These are phyloP conservation scores for Lepas anatifera DNA, from an alignment of 2,888 invertebrate genomes.

Conservation along the genomic window DNA sequence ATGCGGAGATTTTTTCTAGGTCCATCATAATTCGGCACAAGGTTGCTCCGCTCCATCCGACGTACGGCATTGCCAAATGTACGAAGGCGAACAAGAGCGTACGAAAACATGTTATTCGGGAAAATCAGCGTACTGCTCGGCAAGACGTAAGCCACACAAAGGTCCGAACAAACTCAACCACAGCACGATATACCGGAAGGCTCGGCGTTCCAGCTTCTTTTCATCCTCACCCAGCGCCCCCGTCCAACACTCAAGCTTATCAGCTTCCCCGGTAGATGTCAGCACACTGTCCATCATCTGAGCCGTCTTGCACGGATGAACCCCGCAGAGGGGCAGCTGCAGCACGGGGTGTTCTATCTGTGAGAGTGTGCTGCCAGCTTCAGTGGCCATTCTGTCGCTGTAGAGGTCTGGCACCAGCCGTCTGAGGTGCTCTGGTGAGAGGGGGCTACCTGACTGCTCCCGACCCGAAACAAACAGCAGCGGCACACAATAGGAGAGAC, in stretches of 20 bases:
- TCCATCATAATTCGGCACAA: too few species aligned
- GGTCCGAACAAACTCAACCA: constrained; percentile 23
- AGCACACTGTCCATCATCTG: constrained; percentile 16
- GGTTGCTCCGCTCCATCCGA: too few species aligned
- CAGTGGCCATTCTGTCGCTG: constrained; percentile 13
- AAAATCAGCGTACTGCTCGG: constrained; percentile 14
- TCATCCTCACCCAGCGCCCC: background rate
- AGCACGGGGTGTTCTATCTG: constrained; percentile 22
- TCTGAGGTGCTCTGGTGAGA: background rate
- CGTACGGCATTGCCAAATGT: too few species aligned
- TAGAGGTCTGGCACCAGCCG: background rate
- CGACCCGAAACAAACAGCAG: background rate
- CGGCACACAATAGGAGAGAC: background rate
- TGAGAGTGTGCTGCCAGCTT: constrained; percentile 19
- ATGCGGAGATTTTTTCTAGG: too few species aligned
- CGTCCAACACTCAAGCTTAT: background rate
- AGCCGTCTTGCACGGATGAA: constrained; percentile 23
- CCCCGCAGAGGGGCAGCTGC: constrained; percentile 18
- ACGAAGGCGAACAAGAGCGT: too few species aligned
- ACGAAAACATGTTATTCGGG: too few species aligned
- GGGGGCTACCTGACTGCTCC: background rate
- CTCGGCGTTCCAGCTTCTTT: background rate
- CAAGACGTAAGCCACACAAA: constrained; percentile 18
- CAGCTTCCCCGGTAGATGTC: background rate
- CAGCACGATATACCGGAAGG: constrained; percentile 16